Percentiles rank a stretch among this genome's conserved stretches.
These are phyloP conservation scores for Ariopsis seemanni DNA, from an alignment of 2,113 vertebrate species.

Conservation along the genomic window DNA sequence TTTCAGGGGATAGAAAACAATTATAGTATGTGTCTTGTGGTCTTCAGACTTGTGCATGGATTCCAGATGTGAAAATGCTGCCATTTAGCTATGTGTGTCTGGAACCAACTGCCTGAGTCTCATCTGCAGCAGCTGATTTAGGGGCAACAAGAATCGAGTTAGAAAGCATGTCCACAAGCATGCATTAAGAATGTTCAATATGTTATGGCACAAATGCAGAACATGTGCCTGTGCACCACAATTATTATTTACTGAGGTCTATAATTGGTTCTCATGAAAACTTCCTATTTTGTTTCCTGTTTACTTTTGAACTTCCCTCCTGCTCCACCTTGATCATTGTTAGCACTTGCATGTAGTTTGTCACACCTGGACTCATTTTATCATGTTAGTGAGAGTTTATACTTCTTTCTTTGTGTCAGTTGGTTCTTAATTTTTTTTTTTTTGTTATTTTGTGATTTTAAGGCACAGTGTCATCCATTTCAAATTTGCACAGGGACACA, in stretches of 20 bases:
- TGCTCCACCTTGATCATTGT: not conserved
- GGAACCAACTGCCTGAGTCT: slow-evolving; percentile 20
- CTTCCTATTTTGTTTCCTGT: slow-evolving; percentile 14
- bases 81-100: slow-evolving; percentile 26
- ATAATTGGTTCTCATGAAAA: not conserved
- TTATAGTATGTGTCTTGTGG: slow-evolving; percentile 40
- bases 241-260: not conserved
- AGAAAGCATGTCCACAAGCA: slow-evolving; percentile 17
- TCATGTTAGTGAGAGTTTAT: not conserved
- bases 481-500: not conserved
- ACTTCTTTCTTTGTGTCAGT: not conserved
- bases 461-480: not conserved
- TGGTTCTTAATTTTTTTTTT: not conserved
- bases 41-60: slow-evolving; percentile 44
- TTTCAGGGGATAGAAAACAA: slow-evolving; percentile 40
- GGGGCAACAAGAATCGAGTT: not conserved
- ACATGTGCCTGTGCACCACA: not conserved
- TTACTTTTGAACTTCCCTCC: not conserved
- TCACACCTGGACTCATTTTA: not conserved
- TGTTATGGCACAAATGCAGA: not conserved
- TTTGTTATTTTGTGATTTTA: not conserved
- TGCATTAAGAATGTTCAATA: not conserved
- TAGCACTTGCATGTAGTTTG: not conserved
- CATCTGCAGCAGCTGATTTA: not conserved
- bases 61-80: slow-evolving; percentile 54